Conservation (phyloP, 2,797 vertebrate genomes). For the Cyprinodon diabolis region DNA sequence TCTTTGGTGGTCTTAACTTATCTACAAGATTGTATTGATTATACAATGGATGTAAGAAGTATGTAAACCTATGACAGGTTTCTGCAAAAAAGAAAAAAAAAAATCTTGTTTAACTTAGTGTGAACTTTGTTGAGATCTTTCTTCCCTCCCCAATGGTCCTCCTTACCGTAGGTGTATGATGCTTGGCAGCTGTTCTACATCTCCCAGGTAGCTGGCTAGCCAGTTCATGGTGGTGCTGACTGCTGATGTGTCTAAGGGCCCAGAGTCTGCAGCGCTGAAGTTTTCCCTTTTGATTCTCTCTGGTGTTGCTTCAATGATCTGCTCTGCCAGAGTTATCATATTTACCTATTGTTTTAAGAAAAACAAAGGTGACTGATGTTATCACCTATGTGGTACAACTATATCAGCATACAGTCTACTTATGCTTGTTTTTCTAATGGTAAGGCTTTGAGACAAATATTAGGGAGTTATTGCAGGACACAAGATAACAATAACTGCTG, state of each 20-base stretch:
- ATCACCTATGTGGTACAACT: neutral
- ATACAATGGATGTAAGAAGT: neutral
- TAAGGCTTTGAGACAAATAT: conserved; percentile 22
- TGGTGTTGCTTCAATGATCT: conserved; percentile 98
- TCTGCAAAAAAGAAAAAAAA: neutral
- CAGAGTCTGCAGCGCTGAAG: conserved; percentile 86
- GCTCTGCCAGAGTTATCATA: conserved; percentile 98
- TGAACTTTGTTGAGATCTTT: no score
- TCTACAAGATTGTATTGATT: neutral
- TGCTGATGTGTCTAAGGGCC: conserved; percentile 84
- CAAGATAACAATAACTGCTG: conserved; percentile 41
- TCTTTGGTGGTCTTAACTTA: neutral
- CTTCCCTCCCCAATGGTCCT: neutral
- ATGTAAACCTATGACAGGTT: neutral
- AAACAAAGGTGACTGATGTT: conserved; percentile 13
- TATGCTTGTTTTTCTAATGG: conserved; percentile 9
- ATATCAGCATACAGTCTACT: neutral
- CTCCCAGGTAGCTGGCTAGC: conserved; percentile 98
- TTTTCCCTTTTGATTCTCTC: conserved; percentile 97
- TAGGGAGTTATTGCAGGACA: conserved; percentile 4
- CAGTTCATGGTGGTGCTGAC: conserved; percentile 98
- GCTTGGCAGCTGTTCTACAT: conserved; percentile 93
- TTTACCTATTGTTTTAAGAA: conserved; percentile 82
- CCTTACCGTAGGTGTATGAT: conserved; percentile 92
- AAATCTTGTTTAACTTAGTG: neutral